Evolutionary conservation across 2,797 vertebrate species (phyloP), one percentile per base, ranked within the genome.

Genomic region (Ataeniobius toweri): DNA sequence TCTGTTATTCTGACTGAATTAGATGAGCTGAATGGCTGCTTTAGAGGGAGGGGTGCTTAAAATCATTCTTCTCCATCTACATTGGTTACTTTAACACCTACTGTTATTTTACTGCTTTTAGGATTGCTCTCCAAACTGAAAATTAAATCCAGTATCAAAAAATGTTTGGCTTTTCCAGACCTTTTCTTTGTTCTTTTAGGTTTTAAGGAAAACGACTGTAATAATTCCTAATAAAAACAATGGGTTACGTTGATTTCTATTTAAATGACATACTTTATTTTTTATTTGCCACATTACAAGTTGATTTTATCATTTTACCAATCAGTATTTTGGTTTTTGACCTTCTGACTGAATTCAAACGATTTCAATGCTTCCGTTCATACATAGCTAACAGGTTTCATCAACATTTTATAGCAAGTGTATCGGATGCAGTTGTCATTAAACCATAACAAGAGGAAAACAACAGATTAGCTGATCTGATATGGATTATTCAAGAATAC

Each of bases 1-100:
- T 44, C 36, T n/a, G 39, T 44, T 39, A 41, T 67, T 67, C 36
- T 67, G 65, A 67, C 65, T 67, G 65, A 67, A 69, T 69, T n/a
- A 69, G 41, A 46, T 46, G 67, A 69, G 67, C 67, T 3, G 67
- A 26, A 46, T 24, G 39, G 65, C 65, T 58, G 55, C 55, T 58
- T 53, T n/a, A 58, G 24, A 26, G 8, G 22, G 55, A 7, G 55
- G 22, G 22, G 6, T 41, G 36, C 63, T 67, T 67, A 41, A 67
- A 41, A 68, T 24, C 65, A 2, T 65, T 41, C 31, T 31, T 20
- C 31, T 67, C 22, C 39, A 6, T 68, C 65, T 14, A 1, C 12
- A 36, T 36, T 36, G 36, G 36, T 36, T 36, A 36, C 36, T 36
- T 36, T 36, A 36, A 36, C 36, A 36, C 36, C 36, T 36, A 36